Percentiles rank a stretch among this genome's conserved stretches.
Conservation (phyloP, 2,113 vertebrate species). For the Charadrius vociferus region DNA sequence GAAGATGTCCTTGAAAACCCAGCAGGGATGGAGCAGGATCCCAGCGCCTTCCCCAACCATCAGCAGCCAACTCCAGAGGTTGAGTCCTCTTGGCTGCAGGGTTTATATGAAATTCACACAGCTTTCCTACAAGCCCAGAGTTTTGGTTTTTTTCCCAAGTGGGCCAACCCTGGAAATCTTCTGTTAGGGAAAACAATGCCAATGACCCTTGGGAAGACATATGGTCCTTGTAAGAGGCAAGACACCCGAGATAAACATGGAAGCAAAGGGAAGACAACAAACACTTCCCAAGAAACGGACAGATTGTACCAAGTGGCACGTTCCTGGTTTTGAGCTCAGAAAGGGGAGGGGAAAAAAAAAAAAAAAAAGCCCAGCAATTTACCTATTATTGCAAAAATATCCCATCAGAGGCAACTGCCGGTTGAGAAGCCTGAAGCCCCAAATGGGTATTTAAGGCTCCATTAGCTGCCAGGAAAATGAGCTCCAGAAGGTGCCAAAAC, state of each 20-base stretch:
- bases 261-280: constrained; percentile 31
- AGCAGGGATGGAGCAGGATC: neutral
- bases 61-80: neutral
- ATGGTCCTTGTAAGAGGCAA: neutral
- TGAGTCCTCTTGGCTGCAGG: neutral
- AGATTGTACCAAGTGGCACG: neutral
- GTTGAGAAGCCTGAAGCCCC: neutral
- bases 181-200: neutral
- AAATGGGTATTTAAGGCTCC: constrained; percentile 27
- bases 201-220: neutral
- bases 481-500: constrained; percentile 23
- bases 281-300: neutral
- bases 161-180: neutral
- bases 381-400: constrained; percentile 8
- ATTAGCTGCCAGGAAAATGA: constrained; percentile 49
- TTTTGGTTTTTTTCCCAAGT: neutral
- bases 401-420: neutral
- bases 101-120: neutral
- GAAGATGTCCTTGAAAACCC: neutral
- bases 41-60: rapidly evolving
- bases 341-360: neutral
- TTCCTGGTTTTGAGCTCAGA: neutral
- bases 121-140: neutral
- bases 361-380: neutral
- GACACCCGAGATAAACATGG: neutral